Percentiles rank a stretch among this genome's conserved stretches.
phyloP scores from a whole-genome alignment of 2,797 vertebrate genomes.

The Tinamus major region DNA sequence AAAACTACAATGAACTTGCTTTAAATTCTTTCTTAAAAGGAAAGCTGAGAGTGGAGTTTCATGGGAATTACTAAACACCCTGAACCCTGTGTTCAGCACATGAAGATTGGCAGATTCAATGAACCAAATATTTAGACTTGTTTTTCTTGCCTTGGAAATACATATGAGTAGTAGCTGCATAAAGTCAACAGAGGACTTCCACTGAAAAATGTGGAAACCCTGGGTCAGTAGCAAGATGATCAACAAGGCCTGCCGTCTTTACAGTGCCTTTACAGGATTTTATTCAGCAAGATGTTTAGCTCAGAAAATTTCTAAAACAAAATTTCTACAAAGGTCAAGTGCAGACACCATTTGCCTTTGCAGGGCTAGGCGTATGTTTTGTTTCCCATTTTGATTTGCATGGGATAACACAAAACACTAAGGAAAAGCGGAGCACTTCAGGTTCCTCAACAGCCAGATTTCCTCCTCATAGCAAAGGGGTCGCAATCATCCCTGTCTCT shows the following conservation, averaged over 20 bases:
- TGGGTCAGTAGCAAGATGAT: background rate
- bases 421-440: background rate
- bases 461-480: background rate
- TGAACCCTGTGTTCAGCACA: background rate
- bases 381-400: background rate
- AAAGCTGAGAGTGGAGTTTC: background rate
- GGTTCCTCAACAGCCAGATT: background rate
- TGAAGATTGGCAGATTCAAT: background rate
- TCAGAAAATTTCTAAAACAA: background rate
- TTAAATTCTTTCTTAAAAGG: background rate
- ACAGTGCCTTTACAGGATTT: background rate
- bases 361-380: background rate
- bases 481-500: background rate
- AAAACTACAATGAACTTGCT: background rate
- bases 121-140: background rate
- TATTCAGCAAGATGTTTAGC: background rate
- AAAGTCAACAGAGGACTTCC: background rate
- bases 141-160: conserved; percentile 10
- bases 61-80: background rate
- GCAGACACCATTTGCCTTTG: background rate
- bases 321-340: background rate
- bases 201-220: background rate
- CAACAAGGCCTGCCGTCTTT: background rate
- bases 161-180: background rate
- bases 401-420: background rate